Percentiles rank a stretch among this genome's conserved stretches.
These are phyloP conservation scores for Danio aesculapii DNA, from an alignment of 2,797 vertebrate genomes.

Conservation along the genomic window DNA sequence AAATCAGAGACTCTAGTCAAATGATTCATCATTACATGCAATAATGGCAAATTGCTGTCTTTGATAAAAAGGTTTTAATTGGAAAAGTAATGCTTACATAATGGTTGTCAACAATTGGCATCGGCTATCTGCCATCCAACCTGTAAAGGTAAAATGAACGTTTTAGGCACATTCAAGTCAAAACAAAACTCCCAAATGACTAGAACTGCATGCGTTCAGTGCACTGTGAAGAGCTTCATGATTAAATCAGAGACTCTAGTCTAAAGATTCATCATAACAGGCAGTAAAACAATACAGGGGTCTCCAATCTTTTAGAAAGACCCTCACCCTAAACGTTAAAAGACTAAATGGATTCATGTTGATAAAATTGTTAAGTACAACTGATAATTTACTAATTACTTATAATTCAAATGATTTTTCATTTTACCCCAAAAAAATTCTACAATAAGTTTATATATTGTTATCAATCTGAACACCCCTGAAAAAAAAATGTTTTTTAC, in stretches of 20 bases:
- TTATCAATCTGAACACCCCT: too few relatives aligned
- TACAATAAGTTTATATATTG: too few relatives aligned
- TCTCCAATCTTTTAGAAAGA: background rate
- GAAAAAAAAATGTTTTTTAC: background rate
- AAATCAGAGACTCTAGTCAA: constrained; percentile 60
- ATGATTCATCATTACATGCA: constrained; percentile 53
- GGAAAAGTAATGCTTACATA: background rate
- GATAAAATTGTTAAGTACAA: too few relatives aligned
- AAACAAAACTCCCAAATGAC: background rate
- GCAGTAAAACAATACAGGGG: background rate
- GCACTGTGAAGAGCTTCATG: constrained; percentile 68
- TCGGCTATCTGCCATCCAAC: background rate
- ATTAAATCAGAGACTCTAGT: constrained; percentile 69
- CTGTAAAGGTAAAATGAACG: background rate
- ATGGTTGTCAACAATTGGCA: background rate
- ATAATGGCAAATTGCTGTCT: background rate
- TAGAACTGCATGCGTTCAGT: constrained; percentile 69
- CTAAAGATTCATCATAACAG: constrained; percentile 57
- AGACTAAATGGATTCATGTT: too few relatives aligned
- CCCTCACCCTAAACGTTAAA: background rate
- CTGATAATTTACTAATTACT: too few relatives aligned
- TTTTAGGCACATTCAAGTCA: background rate
- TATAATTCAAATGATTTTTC: too few relatives aligned
- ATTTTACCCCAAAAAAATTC: too few relatives aligned
- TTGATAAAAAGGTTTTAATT: fast-evolving